A percentile compares a stretch with the other conserved stretches of the same genome.
phyloP scores from a whole-genome alignment of 1,140 invertebrate species.

The Euschistus heros region DNA sequence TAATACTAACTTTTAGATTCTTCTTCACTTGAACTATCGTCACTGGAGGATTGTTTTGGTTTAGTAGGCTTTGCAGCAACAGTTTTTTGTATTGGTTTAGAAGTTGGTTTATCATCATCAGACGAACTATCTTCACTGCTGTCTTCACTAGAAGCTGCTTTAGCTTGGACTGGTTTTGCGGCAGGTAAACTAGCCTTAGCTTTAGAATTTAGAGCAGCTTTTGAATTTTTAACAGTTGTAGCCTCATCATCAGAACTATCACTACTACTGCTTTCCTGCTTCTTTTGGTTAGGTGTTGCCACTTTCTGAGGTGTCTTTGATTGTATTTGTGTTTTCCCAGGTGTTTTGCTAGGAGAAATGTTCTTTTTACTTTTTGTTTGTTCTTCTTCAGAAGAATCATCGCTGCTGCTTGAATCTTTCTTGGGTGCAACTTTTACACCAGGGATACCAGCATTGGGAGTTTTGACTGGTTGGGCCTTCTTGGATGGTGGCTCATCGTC shows the following conservation, averaged over 20 bases:
- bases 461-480: background rate
- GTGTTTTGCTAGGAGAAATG: too few species aligned
- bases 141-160: conserved; percentile 10
- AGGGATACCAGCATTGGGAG: background rate
- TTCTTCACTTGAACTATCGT: conserved; percentile 19
- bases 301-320: conserved; percentile 24
- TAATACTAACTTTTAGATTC: conserved; percentile 1
- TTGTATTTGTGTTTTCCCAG: background rate
- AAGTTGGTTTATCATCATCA: conserved; percentile 28
- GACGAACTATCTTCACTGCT: conserved; percentile 30
- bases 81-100: background rate
- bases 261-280: conserved; percentile 38
- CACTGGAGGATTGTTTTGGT: conserved; percentile 16
- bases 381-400: conserved; percentile 8
- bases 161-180: background rate
- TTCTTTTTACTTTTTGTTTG: too few species aligned
- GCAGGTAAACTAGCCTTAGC: background rate
- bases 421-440: background rate
- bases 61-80: conserved; percentile 5
- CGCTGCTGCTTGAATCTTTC: conserved; percentile 9
- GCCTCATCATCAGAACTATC: conserved; percentile 36
- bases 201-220: too few species aligned
- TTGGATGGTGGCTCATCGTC: conserved; percentile 32
- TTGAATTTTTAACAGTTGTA: conserved; percentile 20
- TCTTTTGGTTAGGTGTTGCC: conserved; percentile 32